Conservation (phyloP, 2,113 vertebrate genomes). For the Patagioenas fasciata region DNA sequence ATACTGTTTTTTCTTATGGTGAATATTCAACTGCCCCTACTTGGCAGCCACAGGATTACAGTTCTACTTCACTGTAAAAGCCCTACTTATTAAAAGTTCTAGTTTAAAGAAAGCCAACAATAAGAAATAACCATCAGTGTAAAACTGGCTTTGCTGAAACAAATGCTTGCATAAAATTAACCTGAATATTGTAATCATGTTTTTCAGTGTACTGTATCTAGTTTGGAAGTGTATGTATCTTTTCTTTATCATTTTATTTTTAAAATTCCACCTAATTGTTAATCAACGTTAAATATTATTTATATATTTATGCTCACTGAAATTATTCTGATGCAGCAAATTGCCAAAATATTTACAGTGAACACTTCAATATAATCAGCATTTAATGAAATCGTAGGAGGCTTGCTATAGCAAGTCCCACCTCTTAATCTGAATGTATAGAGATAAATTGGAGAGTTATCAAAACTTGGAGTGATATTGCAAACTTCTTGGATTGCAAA, state of each 20-base stretch:
- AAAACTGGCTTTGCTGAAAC: background rate
- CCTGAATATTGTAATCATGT: background rate
- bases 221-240: background rate
- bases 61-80: background rate
- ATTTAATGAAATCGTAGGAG: slow-evolving; percentile 1
- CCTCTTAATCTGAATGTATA: background rate
- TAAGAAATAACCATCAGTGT: background rate
- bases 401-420: background rate
- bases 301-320: background rate
- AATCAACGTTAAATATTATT: background rate
- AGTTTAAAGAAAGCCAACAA: background rate
- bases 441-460: background rate
- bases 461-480: background rate
- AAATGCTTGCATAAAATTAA: background rate
- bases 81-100: background rate
- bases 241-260: background rate
- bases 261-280: background rate
- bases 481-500: background rate
- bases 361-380: background rate
- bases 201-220: background rate
- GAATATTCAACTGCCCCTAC: background rate
- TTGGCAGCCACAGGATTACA: background rate
- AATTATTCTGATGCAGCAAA: slow-evolving; percentile 46
- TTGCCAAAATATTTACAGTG: slow-evolving; percentile 44
- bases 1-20: background rate